phyloP scores from a whole-genome alignment of 2,113 vertebrate genomes.

The Callocephalon fimbriatum region DNA sequence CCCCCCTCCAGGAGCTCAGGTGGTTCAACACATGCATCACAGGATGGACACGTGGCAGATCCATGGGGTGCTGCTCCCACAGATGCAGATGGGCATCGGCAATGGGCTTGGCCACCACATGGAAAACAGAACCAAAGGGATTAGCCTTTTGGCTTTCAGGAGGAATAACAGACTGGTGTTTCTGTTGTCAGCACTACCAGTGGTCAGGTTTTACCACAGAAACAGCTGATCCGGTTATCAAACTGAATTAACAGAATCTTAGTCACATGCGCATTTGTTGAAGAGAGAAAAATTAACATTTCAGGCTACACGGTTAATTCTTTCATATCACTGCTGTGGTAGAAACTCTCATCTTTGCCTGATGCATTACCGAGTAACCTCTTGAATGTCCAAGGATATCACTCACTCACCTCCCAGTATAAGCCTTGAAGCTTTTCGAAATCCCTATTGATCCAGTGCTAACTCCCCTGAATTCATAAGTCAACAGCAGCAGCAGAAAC shows the following conservation, averaged over 20 bases:
- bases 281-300: background rate
- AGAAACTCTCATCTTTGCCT: background rate
- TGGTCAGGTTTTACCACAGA: background rate
- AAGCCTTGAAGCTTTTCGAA: slow-evolving; percentile 1
- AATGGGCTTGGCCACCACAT: accelerated
- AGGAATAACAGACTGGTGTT: background rate
- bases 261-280: background rate
- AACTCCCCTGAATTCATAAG: slow-evolving; percentile 8
- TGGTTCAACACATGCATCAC: accelerated
- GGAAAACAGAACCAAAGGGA: background rate
- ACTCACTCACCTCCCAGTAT: background rate
- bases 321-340: background rate
- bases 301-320: background rate
- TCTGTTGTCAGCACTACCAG: background rate
- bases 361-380: background rate
- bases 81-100: background rate
- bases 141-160: background rate
- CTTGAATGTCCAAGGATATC: background rate
- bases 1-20: background rate
- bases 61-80: background rate
- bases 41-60: accelerated
- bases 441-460: background rate
- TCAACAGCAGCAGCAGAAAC: slow-evolving; percentile 7
- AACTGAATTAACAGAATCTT: background rate
- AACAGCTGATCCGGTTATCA: background rate